phyloP scores from a whole-genome alignment of 2,888 invertebrate genomes.

The Hoplodrina blanda region DNA sequence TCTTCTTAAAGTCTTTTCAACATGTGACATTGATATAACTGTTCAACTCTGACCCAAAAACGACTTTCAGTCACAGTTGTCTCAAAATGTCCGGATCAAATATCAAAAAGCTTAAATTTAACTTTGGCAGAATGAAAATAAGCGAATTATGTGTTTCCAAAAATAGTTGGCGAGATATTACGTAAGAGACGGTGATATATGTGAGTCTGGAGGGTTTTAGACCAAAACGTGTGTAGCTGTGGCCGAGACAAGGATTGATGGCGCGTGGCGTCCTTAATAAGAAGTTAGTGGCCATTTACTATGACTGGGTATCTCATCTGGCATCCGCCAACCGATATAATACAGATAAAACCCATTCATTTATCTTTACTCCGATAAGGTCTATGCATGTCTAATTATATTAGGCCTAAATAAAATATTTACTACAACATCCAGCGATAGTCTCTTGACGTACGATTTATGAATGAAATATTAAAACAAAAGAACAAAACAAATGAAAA shows the following conservation, averaged over 20 bases:
- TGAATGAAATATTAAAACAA: constrained; percentile 10
- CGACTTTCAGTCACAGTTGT: constrained; percentile 9
- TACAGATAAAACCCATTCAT: constrained; percentile 49
- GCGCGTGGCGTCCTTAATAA: constrained; percentile 59
- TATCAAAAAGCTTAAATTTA: constrained; percentile 60
- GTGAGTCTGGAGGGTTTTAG: constrained; percentile 51
- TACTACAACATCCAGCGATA: not conserved
- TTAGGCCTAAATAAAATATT: constrained; percentile 27
- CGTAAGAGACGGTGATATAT: constrained; percentile 60
- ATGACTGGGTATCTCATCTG: constrained; percentile 51
- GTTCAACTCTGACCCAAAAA: constrained; percentile 36
- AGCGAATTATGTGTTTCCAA: constrained; percentile 61
- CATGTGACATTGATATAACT: constrained; percentile 27
- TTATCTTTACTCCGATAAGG: constrained; percentile 26
- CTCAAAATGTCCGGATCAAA: constrained; percentile 50
- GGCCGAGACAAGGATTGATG: constrained; percentile 61
- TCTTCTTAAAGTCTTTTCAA: constrained; percentile 7
- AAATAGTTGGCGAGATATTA: constrained; percentile 57
- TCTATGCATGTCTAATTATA: constrained; percentile 30
- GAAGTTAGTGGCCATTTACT: constrained; percentile 55
- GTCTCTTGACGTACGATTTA: constrained; percentile 1
- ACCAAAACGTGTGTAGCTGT: constrained; percentile 51
- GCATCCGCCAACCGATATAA: constrained; percentile 43
- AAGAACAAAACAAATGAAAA: constrained; percentile 6
- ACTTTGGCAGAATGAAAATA: constrained; percentile 58